Base-by-base conservation (phyloP, 2,797 vertebrate species). In the Cirrhinus mrigala region DNA sequence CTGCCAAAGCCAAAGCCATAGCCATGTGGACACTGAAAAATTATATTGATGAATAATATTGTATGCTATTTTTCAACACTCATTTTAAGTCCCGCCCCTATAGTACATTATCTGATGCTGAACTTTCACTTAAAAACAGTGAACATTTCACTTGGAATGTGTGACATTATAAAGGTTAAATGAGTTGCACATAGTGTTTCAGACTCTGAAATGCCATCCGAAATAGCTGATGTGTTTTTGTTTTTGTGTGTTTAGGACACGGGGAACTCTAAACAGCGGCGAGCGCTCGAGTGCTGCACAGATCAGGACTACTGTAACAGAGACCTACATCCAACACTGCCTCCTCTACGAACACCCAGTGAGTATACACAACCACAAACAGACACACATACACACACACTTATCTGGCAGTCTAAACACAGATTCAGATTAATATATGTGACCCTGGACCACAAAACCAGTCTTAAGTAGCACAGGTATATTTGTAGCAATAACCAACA, bases 231-330 rank as follows among this genome's bases (percentile, higher is more conserved):
- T 81, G 48, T 40, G 12, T 82, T 73, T 37, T 7, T 84, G 69
- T 46, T 33, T 88, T 46, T 44, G 66, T 85, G 10, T 54, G 74
- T 64, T 56, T 89, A 99, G 98, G 97, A 99, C 86, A 98, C 96
- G 0, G 95, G 96, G 37, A 96, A 95, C 90, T 94, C 96, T 6
- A 96, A 96, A 90, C 96, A 96, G 44, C 96, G 97, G 91, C 95
- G 96, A 88, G 96, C 96, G 3, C 95, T 99, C 11, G 97, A 98
- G 92, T 99, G 98, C 90, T 99, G 98, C 80, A 97, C 97, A 16
- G 97, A 98, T 82, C 94, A 97, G 89, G 96, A 99, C 91, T 98
- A 96, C 91, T 99, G 98, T 89, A 99, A 99, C 90, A 95, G 93
- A 91, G 95, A 98, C 89, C 95, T 99, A 11, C 96, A 97, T 85